Base-by-base conservation (phyloP, 1,140 invertebrate genomes). In the Pseudachorutes palmiensis region DNA sequence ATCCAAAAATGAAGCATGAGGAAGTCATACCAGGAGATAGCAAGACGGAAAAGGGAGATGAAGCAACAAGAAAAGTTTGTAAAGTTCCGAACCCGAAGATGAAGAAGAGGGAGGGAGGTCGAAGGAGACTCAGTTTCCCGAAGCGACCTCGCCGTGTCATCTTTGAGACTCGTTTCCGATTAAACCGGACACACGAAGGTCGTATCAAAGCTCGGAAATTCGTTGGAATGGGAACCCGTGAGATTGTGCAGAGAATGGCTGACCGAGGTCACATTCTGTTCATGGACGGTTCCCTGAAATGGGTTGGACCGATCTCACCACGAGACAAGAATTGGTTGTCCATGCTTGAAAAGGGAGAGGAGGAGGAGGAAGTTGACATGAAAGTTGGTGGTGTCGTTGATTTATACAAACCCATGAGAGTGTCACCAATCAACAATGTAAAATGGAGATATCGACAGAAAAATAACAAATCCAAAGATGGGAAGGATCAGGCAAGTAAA, bases 201-300 rank as follows among this genome's bases (percentile, higher is more conserved):
- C 9, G 51, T 14, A 9, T 55, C 14, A 63, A 28, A 22, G 12
- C 19, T 19, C 30, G 2, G 19, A 48, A 5, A 2, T 48, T 63
- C 16, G 19, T 2, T 41, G 61, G 61, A 3, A 63, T 63, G 3
- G 24, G 61, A 24, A 48, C 61, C 12, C 67, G 58, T 28, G 62
- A 68, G 14, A 57, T 68, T 41, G 62, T 68, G 28, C 61, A 64
- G 24, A 55, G 57, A 58, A 64, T 68, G 67, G 67, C 62, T 5
- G 51, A 68, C 45, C 29, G 57, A 26, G 67, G 67, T 1, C 28
- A 68, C 5, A 19, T 68, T n/a, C 2, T 68, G 3, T 64, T 41
- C 26, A 58, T 66, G 14, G 59, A 61, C 51, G 61, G 62, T 2
- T 9, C 32, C 26, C 33, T 63, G 31, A 41, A 48, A 24, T 63